These are phyloP conservation scores for Tympanoctomys barrerae DNA, from an alignment of 2,797 vertebrate species.

Conservation along the genomic window DNA sequence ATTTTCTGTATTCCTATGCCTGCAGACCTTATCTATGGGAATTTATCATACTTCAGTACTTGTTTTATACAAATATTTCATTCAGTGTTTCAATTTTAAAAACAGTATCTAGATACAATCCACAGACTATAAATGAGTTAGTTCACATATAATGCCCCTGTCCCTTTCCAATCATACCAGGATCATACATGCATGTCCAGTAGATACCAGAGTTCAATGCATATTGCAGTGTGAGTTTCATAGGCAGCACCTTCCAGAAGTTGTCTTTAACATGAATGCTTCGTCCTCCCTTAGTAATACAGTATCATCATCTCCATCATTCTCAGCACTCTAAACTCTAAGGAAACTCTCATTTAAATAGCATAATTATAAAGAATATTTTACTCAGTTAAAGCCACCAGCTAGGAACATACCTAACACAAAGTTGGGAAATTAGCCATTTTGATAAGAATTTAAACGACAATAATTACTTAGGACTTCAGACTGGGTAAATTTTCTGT, in stretches of 20 bases:
- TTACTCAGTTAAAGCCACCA: not conserved
- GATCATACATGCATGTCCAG: not conserved
- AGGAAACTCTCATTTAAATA: not conserved
- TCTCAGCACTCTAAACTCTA: not conserved
- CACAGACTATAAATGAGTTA: not conserved
- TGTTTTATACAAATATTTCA: not conserved
- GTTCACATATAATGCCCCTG: not conserved
- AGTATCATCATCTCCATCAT: not conserved
- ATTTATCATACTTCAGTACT: not conserved
- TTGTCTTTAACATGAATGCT: not conserved
- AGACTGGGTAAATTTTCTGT: not conserved
- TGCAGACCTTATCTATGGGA: not conserved
- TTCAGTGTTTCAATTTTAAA: not conserved
- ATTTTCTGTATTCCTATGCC: not conserved
- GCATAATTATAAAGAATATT: not conserved
- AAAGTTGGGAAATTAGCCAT: not conserved
- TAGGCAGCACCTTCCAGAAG: not conserved
- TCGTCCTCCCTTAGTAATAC: not conserved
- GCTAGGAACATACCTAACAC: not conserved
- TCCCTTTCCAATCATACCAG: not conserved
- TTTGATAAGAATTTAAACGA: not conserved
- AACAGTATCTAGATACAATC: not conserved
- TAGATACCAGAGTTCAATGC: not conserved
- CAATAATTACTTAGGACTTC: not conserved
- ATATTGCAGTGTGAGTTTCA: not conserved